These are phyloP conservation scores for Mobula hypostoma DNA, from an alignment of 2,113 vertebrate genomes.

Conservation along the genomic window DNA sequence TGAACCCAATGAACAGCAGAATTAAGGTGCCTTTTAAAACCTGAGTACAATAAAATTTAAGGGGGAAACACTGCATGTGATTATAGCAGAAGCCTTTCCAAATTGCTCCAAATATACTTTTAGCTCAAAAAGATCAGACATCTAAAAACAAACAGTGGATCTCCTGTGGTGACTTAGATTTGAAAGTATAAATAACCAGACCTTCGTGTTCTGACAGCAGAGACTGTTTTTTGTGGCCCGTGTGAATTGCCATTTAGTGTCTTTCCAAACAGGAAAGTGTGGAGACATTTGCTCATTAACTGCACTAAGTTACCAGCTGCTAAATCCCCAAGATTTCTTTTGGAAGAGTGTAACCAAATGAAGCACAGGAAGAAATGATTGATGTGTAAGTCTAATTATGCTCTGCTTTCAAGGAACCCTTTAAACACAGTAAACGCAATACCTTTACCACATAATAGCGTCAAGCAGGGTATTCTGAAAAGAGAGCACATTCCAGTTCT, in stretches of 20 bases:
- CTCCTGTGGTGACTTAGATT: not conserved
- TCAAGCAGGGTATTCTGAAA: not conserved
- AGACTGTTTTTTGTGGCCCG: not conserved
- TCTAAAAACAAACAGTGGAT: not conserved
- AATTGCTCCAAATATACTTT: not conserved
- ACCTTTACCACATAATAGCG: not conserved
- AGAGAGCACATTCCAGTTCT: no score
- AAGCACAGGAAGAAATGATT: not conserved
- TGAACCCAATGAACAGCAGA: not conserved
- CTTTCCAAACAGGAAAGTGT: not conserved
- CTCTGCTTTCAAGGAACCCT: not conserved
- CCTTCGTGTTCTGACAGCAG: not conserved
- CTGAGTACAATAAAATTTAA: not conserved
- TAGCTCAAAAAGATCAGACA: not conserved
- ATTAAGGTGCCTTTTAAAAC: not conserved
- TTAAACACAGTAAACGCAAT: not conserved
- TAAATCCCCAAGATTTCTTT: not conserved
- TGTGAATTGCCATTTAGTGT: not conserved
- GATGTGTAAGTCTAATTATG: not conserved
- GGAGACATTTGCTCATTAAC: not conserved
- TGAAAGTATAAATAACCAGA: not conserved
- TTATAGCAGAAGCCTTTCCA: not conserved
- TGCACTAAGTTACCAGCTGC: not conserved
- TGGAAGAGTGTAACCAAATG: not conserved
- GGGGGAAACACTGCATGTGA: not conserved